These are phyloP conservation scores for Dissostichus mawsoni DNA, from an alignment of 2,113 vertebrate species.

Conservation along the genomic window DNA sequence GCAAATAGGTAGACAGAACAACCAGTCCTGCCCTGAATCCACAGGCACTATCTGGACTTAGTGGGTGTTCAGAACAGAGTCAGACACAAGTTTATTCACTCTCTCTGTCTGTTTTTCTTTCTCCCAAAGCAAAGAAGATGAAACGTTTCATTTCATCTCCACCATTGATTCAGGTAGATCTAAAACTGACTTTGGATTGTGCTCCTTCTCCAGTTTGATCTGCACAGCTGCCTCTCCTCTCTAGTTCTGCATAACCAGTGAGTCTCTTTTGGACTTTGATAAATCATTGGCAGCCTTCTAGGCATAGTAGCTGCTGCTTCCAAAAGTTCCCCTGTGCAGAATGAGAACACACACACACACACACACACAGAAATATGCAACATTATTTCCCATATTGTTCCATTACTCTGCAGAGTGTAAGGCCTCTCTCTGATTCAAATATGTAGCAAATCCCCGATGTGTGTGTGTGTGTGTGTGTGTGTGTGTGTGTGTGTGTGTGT, in stretches of 20 bases:
- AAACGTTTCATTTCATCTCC: slow-evolving; percentile 65
- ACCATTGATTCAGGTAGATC: slow-evolving; percentile 68
- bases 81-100: slow-evolving; percentile 24
- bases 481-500: background rate
- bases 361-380: slow-evolving; percentile 28
- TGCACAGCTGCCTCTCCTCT: slow-evolving; percentile 30
- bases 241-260: slow-evolving; percentile 52
- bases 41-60: slow-evolving; percentile 50
- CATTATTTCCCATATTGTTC: slow-evolving; percentile 36
- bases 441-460: slow-evolving; percentile 20
- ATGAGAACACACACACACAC: background rate
- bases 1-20: slow-evolving; percentile 57
- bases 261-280: slow-evolving; percentile 57
- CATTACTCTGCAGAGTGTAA: slow-evolving; percentile 31
- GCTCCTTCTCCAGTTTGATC: slow-evolving; percentile 49
- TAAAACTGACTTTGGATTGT: slow-evolving; percentile 45
- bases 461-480: background rate
- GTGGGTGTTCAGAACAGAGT: slow-evolving; percentile 54
- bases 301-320: slow-evolving; percentile 53
- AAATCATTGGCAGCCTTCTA: slow-evolving; percentile 53
- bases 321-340: slow-evolving; percentile 37
- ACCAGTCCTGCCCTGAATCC: slow-evolving; percentile 38
- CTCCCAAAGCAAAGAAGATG: slow-evolving; percentile 46
- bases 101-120: slow-evolving; percentile 23
- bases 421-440: slow-evolving; percentile 7